A percentile compares a stretch with the other conserved stretches of the same genome.
Conservation (phyloP, 37 sponge, comb jelly and placozoan genomes). For the Oopsacas minuta region DNA sequence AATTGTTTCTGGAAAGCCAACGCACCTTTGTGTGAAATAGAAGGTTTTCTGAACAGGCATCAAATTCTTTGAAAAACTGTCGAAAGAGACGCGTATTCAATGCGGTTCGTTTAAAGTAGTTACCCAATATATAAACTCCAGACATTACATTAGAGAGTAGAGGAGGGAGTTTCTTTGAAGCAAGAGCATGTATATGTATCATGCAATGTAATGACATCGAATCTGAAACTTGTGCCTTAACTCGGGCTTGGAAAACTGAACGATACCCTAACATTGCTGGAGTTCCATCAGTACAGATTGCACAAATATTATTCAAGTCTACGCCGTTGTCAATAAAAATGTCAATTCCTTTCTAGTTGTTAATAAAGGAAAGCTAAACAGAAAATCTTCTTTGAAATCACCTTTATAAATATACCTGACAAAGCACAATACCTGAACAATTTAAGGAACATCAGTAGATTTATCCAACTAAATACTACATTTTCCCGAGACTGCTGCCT, state of each 20-base stretch:
- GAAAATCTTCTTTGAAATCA: slow-evolving; percentile 16
- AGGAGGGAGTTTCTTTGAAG: not conserved
- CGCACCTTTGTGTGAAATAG: slow-evolving; percentile 15
- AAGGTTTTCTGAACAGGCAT: slow-evolving; percentile 14
- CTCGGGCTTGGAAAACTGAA: slow-evolving; percentile 12
- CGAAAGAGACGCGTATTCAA: slow-evolving; percentile 14
- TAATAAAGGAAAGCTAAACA: not conserved
- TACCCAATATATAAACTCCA: not conserved
- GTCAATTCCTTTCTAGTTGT: not conserved
- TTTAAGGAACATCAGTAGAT: not conserved
- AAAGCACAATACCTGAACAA: slow-evolving; percentile 1
- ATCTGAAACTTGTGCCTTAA: slow-evolving; percentile 9
- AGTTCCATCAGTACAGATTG: slow-evolving; percentile 15
- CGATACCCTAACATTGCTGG: slow-evolving; percentile 4
- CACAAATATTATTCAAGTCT: not conserved
- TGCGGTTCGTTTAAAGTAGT: not conserved
- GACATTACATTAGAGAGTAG: not conserved
- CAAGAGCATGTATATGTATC: slow-evolving; percentile 19
- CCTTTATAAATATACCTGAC: slow-evolving; percentile 8
- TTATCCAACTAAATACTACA: slow-evolving; percentile 8
- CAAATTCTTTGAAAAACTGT: not conserved
- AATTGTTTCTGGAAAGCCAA: slow-evolving; percentile 5
- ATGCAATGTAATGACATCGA: not conserved
- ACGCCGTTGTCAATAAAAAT: slow-evolving; percentile 8
- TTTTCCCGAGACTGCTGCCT: not conserved